Base-by-base conservation (phyloP, 2,888 invertebrate species). In the Melinaea marsaeus region DNA sequence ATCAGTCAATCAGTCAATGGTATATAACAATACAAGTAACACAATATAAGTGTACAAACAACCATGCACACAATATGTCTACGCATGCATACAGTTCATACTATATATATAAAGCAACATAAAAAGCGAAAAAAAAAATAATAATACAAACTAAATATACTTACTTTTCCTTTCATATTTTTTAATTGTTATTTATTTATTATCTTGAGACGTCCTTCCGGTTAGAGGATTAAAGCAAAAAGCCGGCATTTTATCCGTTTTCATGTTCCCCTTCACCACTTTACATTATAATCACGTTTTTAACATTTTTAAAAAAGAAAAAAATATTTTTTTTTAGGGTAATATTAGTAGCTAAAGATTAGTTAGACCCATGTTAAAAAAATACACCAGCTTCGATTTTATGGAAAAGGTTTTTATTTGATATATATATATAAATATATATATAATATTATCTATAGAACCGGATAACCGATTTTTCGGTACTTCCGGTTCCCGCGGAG, bases 51-150 rank as follows among this genome's bases (percentile, higher is more conserved):
- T 48, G 51, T 59, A 51, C 22, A 51, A 62, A 47, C 63, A 59
- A 62, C 55, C 63, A 59, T 63, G 63, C 63, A 56, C 22, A 55
- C 11, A 42, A 33, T 35, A 32, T 56, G 56, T 75, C 86, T 87
- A 88, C 83, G 80, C 89, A 90, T 90, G 89, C 88, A 85, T 83
- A 88, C 88, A 90, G 89, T 89, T 90, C 90, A 88, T 86, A 83
- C 79, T 72, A 67, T 63, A 74, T 63, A 74, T 70, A 75, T 69
- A 58, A 72, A 81, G 82, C 78, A 79, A 79, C 76, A 72, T 76
- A 76, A 75, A 73, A 76, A 75, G 74, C 75, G 62, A 69, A 74
- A 42, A 42, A 42, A 67, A 73, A 67, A 75, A 76, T 77, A 74
- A 78, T 77, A 78, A 71, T 71, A 75, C 72, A 75, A 75, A 72